These are phyloP conservation scores for Lutjanus argentimaculatus DNA, from an alignment of 2,797 vertebrate species.

Conservation along the genomic window DNA sequence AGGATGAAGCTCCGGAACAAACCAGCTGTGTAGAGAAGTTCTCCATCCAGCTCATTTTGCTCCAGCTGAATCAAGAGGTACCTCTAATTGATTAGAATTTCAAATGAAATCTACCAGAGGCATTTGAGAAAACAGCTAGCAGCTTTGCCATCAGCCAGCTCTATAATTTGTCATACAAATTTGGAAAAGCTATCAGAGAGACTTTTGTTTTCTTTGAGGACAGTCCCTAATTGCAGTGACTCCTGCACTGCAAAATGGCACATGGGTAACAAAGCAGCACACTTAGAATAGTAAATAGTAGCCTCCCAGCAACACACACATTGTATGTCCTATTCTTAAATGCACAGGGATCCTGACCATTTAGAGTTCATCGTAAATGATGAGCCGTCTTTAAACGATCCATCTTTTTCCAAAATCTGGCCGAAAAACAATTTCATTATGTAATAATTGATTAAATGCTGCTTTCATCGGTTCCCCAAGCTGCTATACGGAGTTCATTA, in stretches of 20 bases:
- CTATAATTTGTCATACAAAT: conserved; percentile 54
- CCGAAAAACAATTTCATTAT: conserved; percentile 53
- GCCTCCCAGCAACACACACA: not conserved
- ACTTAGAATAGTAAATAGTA: conserved; percentile 4
- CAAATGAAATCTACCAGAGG: conserved; percentile 51
- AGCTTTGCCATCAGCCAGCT: conserved; percentile 54
- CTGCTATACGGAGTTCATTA: conserved; percentile 56
- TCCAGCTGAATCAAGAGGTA: conserved; percentile 20
- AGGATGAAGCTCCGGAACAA: not conserved
- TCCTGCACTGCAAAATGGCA: conserved; percentile 16
- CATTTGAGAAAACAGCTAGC: conserved; percentile 52
- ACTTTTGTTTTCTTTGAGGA: conserved; percentile 44
- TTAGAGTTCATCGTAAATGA: not conserved
- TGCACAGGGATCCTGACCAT: not conserved
- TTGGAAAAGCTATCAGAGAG: conserved; percentile 38
- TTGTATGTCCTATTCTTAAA: conserved; percentile 6
- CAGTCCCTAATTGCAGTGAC: conserved; percentile 29
- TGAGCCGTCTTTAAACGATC: conserved; percentile 35
- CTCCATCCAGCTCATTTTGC: conserved; percentile 10
- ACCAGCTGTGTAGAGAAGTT: conserved; percentile 9
- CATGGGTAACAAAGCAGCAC: conserved; percentile 11
- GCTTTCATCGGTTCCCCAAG: conserved; percentile 48
- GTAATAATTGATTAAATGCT: conserved; percentile 69
- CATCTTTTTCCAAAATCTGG: conserved; percentile 13
- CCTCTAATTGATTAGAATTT: conserved; percentile 51